Percentiles rank a stretch among this genome's conserved stretches.
Evolutionary conservation across 2,888 invertebrate species (phyloP).

Genomic region (Drosophila paramelanica): DNA sequence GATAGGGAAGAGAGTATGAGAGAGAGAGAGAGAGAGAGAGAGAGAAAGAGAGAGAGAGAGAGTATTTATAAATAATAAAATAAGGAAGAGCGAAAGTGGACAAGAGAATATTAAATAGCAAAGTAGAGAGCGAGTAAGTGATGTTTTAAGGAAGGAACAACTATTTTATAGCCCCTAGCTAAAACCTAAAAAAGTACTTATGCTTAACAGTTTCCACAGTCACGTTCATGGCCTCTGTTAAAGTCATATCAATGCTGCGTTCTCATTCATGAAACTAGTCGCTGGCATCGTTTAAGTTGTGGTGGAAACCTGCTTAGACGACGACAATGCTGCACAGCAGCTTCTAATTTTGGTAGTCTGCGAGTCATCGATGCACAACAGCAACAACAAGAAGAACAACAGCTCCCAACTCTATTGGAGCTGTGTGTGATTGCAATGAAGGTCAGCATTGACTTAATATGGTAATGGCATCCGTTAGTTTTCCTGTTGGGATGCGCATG

Average conservation of each 20-base stretch:
- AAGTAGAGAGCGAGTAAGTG: not conserved
- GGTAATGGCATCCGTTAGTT: conserved; percentile 80
- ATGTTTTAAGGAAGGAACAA: not conserved
- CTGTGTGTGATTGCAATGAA: conserved; percentile 76
- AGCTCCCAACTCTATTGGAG: conserved; percentile 43
- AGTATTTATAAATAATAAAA: too few species aligned
- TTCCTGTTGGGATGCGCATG: conserved; percentile 76
- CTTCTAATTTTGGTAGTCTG: conserved; percentile 75
- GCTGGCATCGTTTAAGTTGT: conserved; percentile 56
- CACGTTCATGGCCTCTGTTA: conserved; percentile 46
- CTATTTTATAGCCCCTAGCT: conserved; percentile 10
- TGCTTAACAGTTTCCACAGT: conserved; percentile 32
- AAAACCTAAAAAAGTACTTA: conserved; percentile 23
- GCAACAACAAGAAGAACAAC: conserved; percentile 30
- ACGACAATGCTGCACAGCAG: conserved; percentile 61
- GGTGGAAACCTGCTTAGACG: conserved; percentile 65
- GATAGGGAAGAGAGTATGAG: too few species aligned
- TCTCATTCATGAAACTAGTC: conserved; percentile 74
- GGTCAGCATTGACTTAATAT: conserved; percentile 76
- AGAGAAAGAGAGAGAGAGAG: not conserved
- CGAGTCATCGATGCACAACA: conserved; percentile 44
- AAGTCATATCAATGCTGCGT: conserved; percentile 32
- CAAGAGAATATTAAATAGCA: not conserved
- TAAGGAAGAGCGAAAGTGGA: not conserved
- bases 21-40: not conserved